These are phyloP conservation scores for Temnothorax nylanderi DNA, from an alignment of 1,140 invertebrate genomes.

Conservation along the genomic window DNA sequence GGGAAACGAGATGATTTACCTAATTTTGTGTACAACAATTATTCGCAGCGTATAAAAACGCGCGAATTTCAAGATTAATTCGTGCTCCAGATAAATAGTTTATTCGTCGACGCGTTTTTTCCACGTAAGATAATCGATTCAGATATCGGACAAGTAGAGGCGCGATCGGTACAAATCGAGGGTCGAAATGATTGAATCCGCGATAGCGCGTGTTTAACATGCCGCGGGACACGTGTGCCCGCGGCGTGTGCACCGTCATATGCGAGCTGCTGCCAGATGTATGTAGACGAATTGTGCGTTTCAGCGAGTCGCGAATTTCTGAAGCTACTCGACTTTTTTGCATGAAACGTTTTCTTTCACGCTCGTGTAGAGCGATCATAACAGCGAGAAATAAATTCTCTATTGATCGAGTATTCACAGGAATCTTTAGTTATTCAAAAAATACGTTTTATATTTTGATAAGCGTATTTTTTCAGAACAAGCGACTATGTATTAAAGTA, in stretches of 20 bases:
- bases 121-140: slow-evolving; percentile 11
- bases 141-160: slow-evolving; percentile 2
- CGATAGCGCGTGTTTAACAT: slow-evolving; percentile 70
- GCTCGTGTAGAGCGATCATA: no score
- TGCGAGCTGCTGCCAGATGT: not conserved
- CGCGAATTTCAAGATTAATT: not conserved
- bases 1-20: not conserved
- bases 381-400: not conserved
- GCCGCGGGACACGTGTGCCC: slow-evolving; percentile 61
- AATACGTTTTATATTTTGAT: not conserved
- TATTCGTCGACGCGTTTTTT: not conserved
- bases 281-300: not conserved
- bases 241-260: slow-evolving; percentile 50
- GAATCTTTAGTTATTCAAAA: not conserved
- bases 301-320: not conserved
- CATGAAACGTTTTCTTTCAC: not conserved
- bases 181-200: slow-evolving; percentile 65
- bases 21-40: not conserved
- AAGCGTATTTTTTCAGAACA: not conserved
- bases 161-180: slow-evolving; percentile 43
- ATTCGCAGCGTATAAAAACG: not conserved
- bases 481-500: not conserved
- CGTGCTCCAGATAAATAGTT: not conserved
- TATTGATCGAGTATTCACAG: not conserved
- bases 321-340: not conserved